Percentiles rank a stretch among this genome's conserved stretches.
Conservation (phyloP, 1,140 invertebrate species). For the Drosophila mauritiana region DNA sequence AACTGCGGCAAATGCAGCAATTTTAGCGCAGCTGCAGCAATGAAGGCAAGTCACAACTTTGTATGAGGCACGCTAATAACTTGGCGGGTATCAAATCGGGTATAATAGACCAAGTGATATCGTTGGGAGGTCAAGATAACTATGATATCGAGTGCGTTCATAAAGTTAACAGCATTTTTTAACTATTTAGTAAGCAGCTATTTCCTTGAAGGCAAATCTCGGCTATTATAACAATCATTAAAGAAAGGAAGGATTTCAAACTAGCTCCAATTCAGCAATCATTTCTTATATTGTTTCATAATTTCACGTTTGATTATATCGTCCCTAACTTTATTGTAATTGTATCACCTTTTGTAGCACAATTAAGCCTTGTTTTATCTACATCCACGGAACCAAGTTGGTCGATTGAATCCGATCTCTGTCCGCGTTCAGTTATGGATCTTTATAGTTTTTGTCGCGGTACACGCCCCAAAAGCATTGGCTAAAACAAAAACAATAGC, state of each 20-base stretch:
- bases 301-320: background rate
- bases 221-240: too few species aligned
- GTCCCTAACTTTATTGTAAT: background rate
- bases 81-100: slow-evolving; percentile 15
- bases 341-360: background rate
- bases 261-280: background rate
- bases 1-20: slow-evolving; percentile 25
- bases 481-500: slow-evolving; percentile 39
- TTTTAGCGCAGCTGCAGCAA: slow-evolving; percentile 45
- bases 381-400: slow-evolving; percentile 20
- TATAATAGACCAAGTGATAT: slow-evolving; percentile 24
- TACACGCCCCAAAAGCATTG: slow-evolving; percentile 65
- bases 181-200: background rate
- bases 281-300: background rate
- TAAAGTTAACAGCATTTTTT: background rate
- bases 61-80: slow-evolving; percentile 28
- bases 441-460: slow-evolving; percentile 40
- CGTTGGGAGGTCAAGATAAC: slow-evolving; percentile 9
- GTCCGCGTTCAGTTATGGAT: slow-evolving; percentile 61
- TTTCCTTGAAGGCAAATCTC: too few species aligned
- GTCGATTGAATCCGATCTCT: slow-evolving; percentile 13
- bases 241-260: too few species aligned
- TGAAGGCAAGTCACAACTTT: slow-evolving; percentile 44
- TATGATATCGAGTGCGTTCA: background rate
- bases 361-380: background rate